These are phyloP conservation scores for Trissolcus basalis DNA, from an alignment of 1,140 invertebrate genomes.

Conservation along the genomic window DNA sequence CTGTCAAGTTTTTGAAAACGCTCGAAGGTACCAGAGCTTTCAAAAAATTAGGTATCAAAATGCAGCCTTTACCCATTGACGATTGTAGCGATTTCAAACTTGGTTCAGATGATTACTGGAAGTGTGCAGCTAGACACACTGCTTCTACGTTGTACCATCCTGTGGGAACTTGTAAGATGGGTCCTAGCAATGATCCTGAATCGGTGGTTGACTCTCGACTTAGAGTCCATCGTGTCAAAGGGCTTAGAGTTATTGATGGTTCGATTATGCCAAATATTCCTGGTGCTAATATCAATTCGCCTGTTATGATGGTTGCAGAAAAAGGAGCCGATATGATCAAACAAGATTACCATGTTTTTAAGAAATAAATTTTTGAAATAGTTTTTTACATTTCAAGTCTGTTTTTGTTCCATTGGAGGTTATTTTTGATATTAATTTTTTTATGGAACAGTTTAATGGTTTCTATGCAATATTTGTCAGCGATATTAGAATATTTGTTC, in stretches of 20 bases:
- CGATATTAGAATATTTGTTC: too few relatives aligned
- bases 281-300: conserved; percentile 31
- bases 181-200: conserved; percentile 66
- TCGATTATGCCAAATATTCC: conserved; percentile 68
- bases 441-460: too few relatives aligned
- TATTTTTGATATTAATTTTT: too few relatives aligned
- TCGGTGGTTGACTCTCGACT: conserved; percentile 76
- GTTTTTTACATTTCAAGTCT: too few relatives aligned
- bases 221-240: conserved; percentile 70
- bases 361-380: too few relatives aligned
- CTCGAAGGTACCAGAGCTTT: conserved; percentile 52
- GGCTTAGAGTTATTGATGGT: conserved; percentile 72
- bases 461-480: too few relatives aligned
- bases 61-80: conserved; percentile 1
- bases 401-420: too few relatives aligned
- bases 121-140: conserved; percentile 54
- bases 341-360: conserved; percentile 31
- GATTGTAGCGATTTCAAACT: conserved; percentile 19
- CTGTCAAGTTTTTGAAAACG: conserved; percentile 43
- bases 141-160: conserved; percentile 64
- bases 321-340: conserved; percentile 45
- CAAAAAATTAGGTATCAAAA: conserved; percentile 24
- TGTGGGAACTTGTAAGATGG: conserved; percentile 76
- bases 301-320: conserved; percentile 44
- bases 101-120: conserved; percentile 61